Conservation (phyloP, 1,140 invertebrate genomes). For the Mizuhopecten yessoensis region DNA sequence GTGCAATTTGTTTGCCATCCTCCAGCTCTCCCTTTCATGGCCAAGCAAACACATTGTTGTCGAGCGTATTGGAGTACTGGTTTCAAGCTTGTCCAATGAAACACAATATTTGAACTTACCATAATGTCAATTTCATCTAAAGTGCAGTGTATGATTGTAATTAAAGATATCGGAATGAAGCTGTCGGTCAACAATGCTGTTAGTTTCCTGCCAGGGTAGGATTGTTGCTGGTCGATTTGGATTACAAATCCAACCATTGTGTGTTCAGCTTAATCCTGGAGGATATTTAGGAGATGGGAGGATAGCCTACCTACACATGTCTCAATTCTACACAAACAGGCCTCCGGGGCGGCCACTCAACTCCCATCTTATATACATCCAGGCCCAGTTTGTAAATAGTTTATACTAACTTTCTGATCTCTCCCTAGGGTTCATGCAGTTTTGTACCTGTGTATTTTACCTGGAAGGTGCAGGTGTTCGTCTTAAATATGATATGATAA, state of each 20-base stretch:
- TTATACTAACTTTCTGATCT: background rate
- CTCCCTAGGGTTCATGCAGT: background rate
- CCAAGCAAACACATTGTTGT: conserved; percentile 26
- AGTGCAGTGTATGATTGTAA: conserved; percentile 25
- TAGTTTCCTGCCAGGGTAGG: background rate
- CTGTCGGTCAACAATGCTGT: conserved; percentile 21
- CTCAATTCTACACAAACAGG: background rate
- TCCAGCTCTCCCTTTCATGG: background rate
- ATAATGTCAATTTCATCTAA: conserved; percentile 40
- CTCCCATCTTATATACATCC: background rate
- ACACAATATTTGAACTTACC: background rate
- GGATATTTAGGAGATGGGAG: background rate
- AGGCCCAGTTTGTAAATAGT: background rate
- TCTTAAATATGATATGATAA: background rate
- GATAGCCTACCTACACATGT: background rate
- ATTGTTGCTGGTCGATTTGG: background rate
- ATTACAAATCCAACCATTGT: background rate
- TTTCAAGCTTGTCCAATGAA: background rate
- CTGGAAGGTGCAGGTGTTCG: background rate
- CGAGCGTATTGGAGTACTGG: background rate
- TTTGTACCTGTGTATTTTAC: background rate
- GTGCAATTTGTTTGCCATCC: conserved; percentile 37
- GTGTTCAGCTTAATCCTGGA: background rate
- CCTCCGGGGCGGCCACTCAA: background rate
- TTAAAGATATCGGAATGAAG: conserved; percentile 16